Percentiles rank a stretch among this genome's conserved stretches.
phyloP scores from a whole-genome alignment of 2,888 invertebrate genomes.

The Catocala fraxini region DNA sequence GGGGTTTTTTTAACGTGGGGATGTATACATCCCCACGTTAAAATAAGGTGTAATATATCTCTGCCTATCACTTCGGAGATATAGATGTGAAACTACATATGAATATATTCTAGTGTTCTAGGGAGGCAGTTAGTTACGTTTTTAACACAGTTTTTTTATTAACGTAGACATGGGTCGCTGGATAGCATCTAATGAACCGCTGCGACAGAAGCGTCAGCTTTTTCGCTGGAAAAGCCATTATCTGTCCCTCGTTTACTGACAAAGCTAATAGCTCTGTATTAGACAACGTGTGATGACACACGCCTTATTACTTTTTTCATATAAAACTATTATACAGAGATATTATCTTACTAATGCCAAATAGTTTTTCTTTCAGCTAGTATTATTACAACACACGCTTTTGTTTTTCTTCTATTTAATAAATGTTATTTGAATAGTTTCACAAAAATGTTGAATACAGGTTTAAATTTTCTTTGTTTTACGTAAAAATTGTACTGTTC shows the following conservation, averaged over 20 bases:
- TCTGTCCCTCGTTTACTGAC: constrained; percentile 52
- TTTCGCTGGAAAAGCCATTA: constrained; percentile 56
- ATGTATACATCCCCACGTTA: too few relatives aligned
- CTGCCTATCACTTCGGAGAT: too few relatives aligned
- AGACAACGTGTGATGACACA: constrained; percentile 46
- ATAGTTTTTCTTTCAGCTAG: not conserved
- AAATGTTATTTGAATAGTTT: too few relatives aligned
- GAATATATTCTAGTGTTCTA: not conserved
- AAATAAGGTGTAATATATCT: too few relatives aligned
- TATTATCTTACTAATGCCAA: constrained; percentile 7
- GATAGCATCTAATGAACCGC: constrained; percentile 57
- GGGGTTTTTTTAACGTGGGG: too few relatives aligned
- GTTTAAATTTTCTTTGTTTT: too few relatives aligned
- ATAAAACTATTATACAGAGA: constrained; percentile 22
- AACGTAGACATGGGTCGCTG: constrained; percentile 41
- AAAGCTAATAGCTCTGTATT: constrained; percentile 58
- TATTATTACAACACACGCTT: too few relatives aligned
- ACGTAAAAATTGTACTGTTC: too few relatives aligned
- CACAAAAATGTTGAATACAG: too few relatives aligned
- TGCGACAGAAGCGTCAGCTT: constrained; percentile 58
- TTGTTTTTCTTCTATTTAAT: too few relatives aligned
- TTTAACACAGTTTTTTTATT: constrained; percentile 27
- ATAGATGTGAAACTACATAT: too few relatives aligned
- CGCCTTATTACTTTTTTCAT: constrained; percentile 49
- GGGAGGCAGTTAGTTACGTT: constrained; percentile 4